These are phyloP conservation scores for Fratercula arctica DNA, from an alignment of 2,797 vertebrate species.

Conservation along the genomic window DNA sequence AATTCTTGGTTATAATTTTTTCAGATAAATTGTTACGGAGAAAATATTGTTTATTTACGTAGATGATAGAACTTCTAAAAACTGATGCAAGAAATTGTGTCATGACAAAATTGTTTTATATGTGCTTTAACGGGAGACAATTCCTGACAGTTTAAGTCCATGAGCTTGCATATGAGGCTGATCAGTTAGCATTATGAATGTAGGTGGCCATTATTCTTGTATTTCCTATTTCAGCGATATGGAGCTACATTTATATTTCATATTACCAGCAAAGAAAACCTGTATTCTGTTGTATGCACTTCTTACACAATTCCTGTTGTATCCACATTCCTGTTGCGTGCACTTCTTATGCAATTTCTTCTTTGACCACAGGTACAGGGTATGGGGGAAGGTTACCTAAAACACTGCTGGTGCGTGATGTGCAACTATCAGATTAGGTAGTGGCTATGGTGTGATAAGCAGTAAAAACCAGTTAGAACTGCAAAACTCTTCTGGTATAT, in stretches of 20 bases:
- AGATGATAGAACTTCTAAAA: not conserved
- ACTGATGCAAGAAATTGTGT: not conserved
- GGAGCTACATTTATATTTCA: not conserved
- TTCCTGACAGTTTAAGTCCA: not conserved
- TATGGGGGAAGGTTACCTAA: not conserved
- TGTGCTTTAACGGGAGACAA: not conserved
- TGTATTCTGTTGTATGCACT: not conserved
- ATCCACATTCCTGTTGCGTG: not conserved
- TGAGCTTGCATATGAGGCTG: not conserved
- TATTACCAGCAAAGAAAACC: not conserved
- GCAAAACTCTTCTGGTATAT: not conserved
- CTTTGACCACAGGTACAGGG: not conserved
- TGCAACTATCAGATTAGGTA: not conserved
- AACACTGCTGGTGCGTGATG: not conserved
- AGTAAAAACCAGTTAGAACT: not conserved
- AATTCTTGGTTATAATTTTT: not conserved
- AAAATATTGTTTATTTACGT: not conserved
- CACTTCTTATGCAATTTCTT: not conserved
- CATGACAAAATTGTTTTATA: not conserved
- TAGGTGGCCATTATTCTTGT: not conserved
- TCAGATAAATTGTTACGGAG: not conserved
- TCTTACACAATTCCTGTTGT: not conserved
- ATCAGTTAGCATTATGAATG: not conserved
- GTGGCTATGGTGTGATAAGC: not conserved
- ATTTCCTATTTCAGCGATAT: not conserved